These are phyloP conservation scores for Oreotragus oreotragus DNA, from an alignment of 2,113 vertebrate genomes.

Conservation along the genomic window DNA sequence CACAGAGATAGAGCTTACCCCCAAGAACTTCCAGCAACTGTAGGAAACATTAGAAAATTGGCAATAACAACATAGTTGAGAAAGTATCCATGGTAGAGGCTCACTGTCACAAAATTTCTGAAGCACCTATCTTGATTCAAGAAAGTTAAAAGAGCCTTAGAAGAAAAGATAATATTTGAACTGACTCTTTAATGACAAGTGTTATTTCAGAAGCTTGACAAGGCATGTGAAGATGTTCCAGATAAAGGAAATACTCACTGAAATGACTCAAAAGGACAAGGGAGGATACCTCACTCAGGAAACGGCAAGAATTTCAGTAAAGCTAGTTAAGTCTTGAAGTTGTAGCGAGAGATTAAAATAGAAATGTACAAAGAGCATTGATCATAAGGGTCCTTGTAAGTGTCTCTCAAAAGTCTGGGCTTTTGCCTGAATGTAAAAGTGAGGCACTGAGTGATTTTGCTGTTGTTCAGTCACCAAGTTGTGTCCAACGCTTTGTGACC, in stretches of 20 bases:
- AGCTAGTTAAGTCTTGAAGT: not conserved
- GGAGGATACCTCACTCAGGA: not conserved
- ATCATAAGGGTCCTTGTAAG: not conserved
- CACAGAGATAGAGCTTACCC: not conserved
- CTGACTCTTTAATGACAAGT: not conserved
- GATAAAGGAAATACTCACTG: not conserved
- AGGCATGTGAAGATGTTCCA: not conserved
- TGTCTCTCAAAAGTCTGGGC: not conserved
- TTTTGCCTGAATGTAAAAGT: conserved; percentile 32
- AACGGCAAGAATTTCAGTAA: not conserved
- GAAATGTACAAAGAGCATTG: not conserved
- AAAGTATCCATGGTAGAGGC: not conserved
- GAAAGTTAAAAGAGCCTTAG: not conserved
- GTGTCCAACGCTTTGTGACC: not conserved
- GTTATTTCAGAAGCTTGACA: not conserved
- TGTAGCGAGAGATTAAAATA: not conserved
- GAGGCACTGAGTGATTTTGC: not conserved
- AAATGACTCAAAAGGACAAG: not conserved
- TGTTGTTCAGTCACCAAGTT: not conserved
- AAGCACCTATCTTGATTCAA: not conserved
- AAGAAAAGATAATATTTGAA: conserved; percentile 37
- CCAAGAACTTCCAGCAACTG: not conserved
- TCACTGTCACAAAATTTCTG: not conserved
- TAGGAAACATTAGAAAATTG: not conserved
- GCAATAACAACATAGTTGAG: not conserved